Evolutionary conservation across 2,113 vertebrate genomes (phyloP).

Genomic region (Charina bottae): DNA sequence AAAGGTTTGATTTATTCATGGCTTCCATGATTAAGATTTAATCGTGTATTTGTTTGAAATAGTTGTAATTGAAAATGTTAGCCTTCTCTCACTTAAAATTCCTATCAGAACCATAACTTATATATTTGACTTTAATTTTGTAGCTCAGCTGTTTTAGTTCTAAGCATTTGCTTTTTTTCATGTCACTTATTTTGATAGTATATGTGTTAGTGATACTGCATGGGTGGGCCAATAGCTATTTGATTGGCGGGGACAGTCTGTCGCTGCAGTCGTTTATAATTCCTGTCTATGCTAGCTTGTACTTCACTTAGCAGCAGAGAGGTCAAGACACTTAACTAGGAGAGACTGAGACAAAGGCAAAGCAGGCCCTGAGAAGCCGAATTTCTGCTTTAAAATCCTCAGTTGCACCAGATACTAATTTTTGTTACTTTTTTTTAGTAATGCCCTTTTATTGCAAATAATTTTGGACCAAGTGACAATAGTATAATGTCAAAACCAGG

Average conservation of each 20-base stretch:
- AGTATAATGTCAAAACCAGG: slow-evolving; percentile 85
- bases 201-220: slow-evolving; percentile 62
- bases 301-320: slow-evolving; percentile 77
- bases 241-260: slow-evolving; percentile 85
- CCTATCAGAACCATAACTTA: background rate
- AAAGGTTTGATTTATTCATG: background rate
- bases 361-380: slow-evolving; percentile 66
- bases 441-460: slow-evolving; percentile 83
- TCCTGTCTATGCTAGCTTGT: slow-evolving; percentile 84
- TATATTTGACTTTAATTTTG: background rate
- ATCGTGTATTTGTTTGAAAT: background rate
- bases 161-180: slow-evolving; percentile 26
- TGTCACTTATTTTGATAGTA: slow-evolving; percentile 50
- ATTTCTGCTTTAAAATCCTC: slow-evolving; percentile 46
- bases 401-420: slow-evolving; percentile 6
- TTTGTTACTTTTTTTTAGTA: slow-evolving; percentile 58
- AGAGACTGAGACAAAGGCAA: slow-evolving; percentile 76
- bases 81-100: background rate
- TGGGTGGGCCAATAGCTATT: slow-evolving; percentile 84
- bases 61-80: background rate
- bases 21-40: background rate
- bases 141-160: slow-evolving; percentile 34
- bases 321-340: slow-evolving; percentile 75
- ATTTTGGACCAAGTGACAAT: slow-evolving; percentile 61
- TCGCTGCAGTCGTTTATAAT: slow-evolving; percentile 90